Evolutionary conservation across 2,113 vertebrate genomes (phyloP).

Genomic region (Eretmochelys imbricata): DNA sequence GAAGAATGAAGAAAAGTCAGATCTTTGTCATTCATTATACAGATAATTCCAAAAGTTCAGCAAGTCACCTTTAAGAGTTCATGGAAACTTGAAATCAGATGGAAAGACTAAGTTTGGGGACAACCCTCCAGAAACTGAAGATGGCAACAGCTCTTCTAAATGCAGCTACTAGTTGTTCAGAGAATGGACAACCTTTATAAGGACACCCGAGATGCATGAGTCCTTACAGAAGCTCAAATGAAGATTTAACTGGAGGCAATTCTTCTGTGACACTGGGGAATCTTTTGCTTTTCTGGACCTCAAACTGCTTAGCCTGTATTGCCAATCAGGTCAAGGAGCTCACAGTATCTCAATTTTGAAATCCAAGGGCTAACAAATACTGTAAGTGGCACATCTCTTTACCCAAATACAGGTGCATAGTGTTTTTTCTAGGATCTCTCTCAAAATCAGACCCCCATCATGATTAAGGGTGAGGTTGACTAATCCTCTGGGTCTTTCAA

Average conservation of each 20-base stretch:
- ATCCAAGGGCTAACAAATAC: too few species aligned
- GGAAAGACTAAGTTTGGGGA: neutral
- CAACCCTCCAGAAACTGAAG: neutral
- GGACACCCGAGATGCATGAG: neutral
- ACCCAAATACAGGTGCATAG: neutral
- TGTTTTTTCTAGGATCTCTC: too few species aligned
- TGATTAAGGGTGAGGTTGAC: neutral
- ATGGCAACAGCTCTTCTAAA: neutral
- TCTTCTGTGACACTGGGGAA: neutral
- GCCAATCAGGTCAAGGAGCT: neutral
- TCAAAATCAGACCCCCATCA: neutral
- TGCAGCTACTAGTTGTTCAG: neutral
- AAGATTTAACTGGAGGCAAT: neutral
- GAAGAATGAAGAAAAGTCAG: neutral
- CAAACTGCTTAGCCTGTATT: neutral
- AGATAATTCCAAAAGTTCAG: neutral
- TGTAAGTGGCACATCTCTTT: neutral
- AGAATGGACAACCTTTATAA: neutral
- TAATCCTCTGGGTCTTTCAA: neutral
- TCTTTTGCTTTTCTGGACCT: too few species aligned
- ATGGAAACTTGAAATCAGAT: neutral
- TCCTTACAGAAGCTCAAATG: neutral
- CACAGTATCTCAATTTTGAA: neutral
- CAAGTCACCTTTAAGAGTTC: neutral
- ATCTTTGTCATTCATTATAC: neutral